A percentile compares a stretch with the other conserved stretches of the same genome.
Evolutionary conservation across 2,113 vertebrate genomes (phyloP).

Genomic region (Pterocles orientalis): DNA sequence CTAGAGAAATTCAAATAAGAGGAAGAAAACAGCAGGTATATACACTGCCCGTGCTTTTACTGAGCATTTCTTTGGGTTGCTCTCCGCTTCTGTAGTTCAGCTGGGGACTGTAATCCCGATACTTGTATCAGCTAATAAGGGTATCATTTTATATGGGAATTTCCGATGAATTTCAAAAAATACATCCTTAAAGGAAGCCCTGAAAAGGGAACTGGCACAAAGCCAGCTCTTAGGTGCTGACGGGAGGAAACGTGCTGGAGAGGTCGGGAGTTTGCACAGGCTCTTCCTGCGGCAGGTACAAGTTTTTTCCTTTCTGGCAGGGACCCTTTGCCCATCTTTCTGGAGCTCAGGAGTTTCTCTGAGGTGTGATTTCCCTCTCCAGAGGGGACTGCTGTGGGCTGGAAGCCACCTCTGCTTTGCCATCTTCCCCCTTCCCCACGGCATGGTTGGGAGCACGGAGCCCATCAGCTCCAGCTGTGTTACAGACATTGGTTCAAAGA

Average conservation of each 20-base stretch:
- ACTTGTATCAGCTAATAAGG: neutral
- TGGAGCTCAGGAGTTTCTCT: neutral
- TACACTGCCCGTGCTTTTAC: neutral
- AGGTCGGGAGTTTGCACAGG: neutral
- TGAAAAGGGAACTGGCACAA: neutral
- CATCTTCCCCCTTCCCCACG: fast-evolving
- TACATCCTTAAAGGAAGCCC: neutral
- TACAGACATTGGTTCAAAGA: neutral
- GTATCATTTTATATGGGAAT: neutral
- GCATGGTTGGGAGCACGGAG: neutral
- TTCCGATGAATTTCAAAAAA: neutral
- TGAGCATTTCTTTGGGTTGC: neutral
- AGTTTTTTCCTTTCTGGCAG: neutral
- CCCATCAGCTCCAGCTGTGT: neutral
- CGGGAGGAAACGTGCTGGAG: neutral
- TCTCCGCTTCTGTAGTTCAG: neutral
- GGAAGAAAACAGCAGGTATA: fast-evolving
- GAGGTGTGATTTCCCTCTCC: fast-evolving
- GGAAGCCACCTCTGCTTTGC: neutral
- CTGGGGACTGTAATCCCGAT: neutral
- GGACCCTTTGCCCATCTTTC: neutral
- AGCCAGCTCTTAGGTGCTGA: neutral
- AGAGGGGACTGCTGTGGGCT: neutral
- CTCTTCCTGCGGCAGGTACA: fast-evolving
- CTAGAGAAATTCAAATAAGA: neutral